These are phyloP conservation scores for Criorhina ranunculi DNA, from an alignment of 2,888 invertebrate genomes.

Conservation along the genomic window DNA sequence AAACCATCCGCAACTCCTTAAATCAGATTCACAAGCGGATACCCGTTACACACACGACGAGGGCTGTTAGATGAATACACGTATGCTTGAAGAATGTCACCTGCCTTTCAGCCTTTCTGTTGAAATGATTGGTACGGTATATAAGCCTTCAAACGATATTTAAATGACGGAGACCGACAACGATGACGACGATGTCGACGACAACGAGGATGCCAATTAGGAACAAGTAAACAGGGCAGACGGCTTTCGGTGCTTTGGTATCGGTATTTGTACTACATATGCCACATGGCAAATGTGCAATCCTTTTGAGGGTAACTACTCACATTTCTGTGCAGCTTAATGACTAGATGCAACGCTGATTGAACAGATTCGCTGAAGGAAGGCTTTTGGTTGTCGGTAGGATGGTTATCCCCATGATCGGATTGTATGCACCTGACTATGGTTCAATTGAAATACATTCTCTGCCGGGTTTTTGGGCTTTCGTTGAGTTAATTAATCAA, in stretches of 20 bases:
- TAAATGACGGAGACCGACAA: slow-evolving; percentile 59
- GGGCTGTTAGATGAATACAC: slow-evolving; percentile 60
- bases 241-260: slow-evolving; percentile 38
- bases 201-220: slow-evolving; percentile 76
- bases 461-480: not conserved
- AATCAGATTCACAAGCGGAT: slow-evolving; percentile 73
- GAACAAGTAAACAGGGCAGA: slow-evolving; percentile 71
- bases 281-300: slow-evolving; percentile 19
- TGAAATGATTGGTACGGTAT: slow-evolving; percentile 67
- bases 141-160: slow-evolving; percentile 75
- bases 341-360: slow-evolving; percentile 69
- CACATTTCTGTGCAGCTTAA: slow-evolving; percentile 64
- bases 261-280: slow-evolving; percentile 55
- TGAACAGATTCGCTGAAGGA: slow-evolving; percentile 59
- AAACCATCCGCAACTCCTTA: slow-evolving; percentile 63
- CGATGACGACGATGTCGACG: slow-evolving; percentile 44
- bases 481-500: slow-evolving; percentile 37
- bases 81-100: slow-evolving; percentile 53
- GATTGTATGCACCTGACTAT: slow-evolving; percentile 15
- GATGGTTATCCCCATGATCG: slow-evolving; percentile 4
- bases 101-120: slow-evolving; percentile 58
- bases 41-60: slow-evolving; percentile 66
- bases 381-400: slow-evolving; percentile 52
- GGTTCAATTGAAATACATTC: slow-evolving; percentile 38
- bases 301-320: slow-evolving; percentile 60